Percentiles rank a stretch among this genome's conserved stretches.
Evolutionary conservation across 1,140 invertebrate genomes (phyloP).

Genomic region (Megalonaias nervosa): DNA sequence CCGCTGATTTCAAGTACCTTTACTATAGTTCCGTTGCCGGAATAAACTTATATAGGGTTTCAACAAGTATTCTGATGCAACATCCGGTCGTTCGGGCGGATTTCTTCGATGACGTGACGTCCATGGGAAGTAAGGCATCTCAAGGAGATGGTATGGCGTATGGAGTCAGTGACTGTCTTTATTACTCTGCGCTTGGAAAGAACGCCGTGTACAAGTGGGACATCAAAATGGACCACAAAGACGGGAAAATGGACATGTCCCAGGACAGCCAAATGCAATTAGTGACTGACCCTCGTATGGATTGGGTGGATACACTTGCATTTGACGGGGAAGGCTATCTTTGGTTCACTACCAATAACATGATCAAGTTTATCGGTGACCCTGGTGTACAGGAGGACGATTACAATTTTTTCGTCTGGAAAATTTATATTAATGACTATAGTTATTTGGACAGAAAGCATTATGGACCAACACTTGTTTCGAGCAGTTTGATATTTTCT

Average conservation of each 20-base stretch:
- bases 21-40: slow-evolving; percentile 41
- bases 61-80: slow-evolving; percentile 36
- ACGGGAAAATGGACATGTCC: neutral
- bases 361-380: slow-evolving; percentile 30
- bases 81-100: neutral
- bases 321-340: slow-evolving; percentile 29
- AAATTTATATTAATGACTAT: slow-evolving; percentile 18
- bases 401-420: slow-evolving; percentile 30
- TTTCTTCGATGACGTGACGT: slow-evolving; percentile 27
- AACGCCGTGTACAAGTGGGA: slow-evolving; percentile 26
- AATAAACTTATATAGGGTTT: slow-evolving; percentile 36
- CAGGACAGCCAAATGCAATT: slow-evolving; percentile 5
- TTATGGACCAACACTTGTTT: too few relatives aligned
- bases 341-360: slow-evolving; percentile 35
- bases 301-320: slow-evolving; percentile 34
- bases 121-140: slow-evolving; percentile 32
- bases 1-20: slow-evolving; percentile 36
- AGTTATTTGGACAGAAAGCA: slow-evolving; percentile 9
- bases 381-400: slow-evolving; percentile 17
- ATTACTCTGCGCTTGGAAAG: slow-evolving; percentile 25
- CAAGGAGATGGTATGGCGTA: slow-evolving; percentile 33
- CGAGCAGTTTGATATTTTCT: too few relatives aligned
- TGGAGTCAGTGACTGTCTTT: slow-evolving; percentile 21
- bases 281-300: slow-evolving; percentile 14
- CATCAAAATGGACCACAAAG: slow-evolving; percentile 4